These are phyloP conservation scores for Phyllostomus discolor DNA, from an alignment of 2,113 vertebrate genomes.

Conservation along the genomic window DNA sequence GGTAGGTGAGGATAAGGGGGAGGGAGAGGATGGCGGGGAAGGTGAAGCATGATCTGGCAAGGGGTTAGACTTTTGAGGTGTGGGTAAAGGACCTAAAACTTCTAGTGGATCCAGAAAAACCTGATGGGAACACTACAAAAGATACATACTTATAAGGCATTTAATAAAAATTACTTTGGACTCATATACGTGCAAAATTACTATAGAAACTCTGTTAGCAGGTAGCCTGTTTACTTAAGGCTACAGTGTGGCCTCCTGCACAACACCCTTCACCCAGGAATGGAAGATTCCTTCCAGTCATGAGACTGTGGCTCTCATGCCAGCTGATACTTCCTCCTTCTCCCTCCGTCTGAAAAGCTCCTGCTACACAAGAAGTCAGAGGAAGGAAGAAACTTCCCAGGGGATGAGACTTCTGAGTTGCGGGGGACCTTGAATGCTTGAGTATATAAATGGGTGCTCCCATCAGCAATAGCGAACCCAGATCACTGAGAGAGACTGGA, in stretches of 20 bases:
- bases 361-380: not conserved
- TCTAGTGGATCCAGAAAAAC: not conserved
- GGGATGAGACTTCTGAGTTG: not conserved
- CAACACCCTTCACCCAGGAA: not conserved
- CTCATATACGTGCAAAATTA: not conserved
- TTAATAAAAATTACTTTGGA: not conserved
- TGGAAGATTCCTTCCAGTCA: conserved; percentile 13
- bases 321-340: not conserved
- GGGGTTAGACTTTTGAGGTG: not conserved
- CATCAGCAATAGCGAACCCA: not conserved
- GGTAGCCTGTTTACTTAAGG: not conserved
- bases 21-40: too few species aligned
- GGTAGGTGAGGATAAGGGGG: not conserved
- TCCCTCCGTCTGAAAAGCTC: not conserved
- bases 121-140: not conserved
- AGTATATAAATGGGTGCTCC: not conserved
- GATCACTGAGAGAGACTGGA: not conserved
- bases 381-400: not conserved
- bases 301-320: not conserved
- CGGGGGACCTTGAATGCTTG: not conserved
- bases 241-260: not conserved
- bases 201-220: not conserved
- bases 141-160: not conserved
- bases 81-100: not conserved
- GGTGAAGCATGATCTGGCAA: not conserved